A percentile compares a stretch with the other conserved stretches of the same genome.
Conservation (phyloP, 2,888 invertebrate species). For the Abscondita cerata region DNA sequence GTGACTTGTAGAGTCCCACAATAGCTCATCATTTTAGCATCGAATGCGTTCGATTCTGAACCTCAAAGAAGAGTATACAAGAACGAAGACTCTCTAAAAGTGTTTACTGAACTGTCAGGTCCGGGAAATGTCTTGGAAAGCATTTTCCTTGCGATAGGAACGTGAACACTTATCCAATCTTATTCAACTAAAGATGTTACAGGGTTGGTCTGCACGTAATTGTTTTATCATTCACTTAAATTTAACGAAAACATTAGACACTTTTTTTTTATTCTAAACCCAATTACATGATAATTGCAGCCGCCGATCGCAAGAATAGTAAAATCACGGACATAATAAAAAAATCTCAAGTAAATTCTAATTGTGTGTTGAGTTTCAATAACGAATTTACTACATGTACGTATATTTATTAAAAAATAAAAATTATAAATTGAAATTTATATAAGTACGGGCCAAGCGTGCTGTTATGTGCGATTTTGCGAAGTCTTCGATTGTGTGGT, state of each 20-base stretch:
- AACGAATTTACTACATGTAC: too few relatives aligned
- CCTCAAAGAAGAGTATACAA: slow-evolving; percentile 41
- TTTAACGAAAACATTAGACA: background rate
- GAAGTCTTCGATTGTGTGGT: slow-evolving; percentile 33
- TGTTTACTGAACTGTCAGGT: slow-evolving; percentile 60
- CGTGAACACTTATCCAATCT: slow-evolving; percentile 59
- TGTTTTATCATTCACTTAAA: slow-evolving; percentile 12
- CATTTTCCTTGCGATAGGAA: slow-evolving; percentile 54
- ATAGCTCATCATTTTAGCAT: slow-evolving; percentile 58
- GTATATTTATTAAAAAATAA: background rate
- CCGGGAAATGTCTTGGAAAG: slow-evolving; percentile 58
- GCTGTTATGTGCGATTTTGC: slow-evolving; percentile 26
- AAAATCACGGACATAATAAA: too few relatives aligned
- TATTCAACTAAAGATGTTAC: slow-evolving; percentile 37
- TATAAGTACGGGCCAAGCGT: slow-evolving; percentile 22
- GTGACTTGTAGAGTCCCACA: slow-evolving; percentile 58
- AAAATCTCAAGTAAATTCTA: too few relatives aligned
- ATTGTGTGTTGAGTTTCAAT: too few relatives aligned
- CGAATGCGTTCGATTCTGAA: slow-evolving; percentile 36
- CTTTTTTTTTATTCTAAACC: too few relatives aligned
- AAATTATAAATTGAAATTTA: slow-evolving; percentile 2
- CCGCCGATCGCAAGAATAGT: too few relatives aligned
- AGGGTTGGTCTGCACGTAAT: slow-evolving; percentile 27
- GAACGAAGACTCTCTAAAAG: slow-evolving; percentile 50
- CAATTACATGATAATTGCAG: too few relatives aligned